phyloP scores from a whole-genome alignment of 2,113 vertebrate species.

The Raja brachyura region DNA sequence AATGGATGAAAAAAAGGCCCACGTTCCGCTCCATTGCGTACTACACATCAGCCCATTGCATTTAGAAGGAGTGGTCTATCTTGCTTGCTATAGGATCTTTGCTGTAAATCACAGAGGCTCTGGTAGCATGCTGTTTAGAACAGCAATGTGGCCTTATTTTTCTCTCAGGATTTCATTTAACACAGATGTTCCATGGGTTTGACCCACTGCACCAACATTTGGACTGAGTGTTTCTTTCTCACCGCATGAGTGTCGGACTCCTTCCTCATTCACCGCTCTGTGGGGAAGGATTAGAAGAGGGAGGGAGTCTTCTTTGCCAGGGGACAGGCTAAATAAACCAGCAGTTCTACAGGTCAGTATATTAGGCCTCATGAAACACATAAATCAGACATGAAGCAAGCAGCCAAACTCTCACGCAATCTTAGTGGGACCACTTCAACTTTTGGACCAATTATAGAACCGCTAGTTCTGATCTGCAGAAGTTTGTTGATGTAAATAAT shows the following conservation, averaged over 20 bases:
- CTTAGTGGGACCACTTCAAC: conserved; percentile 41
- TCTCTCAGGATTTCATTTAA: conserved; percentile 42
- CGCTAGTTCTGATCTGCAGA: not conserved
- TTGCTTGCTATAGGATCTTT: too few relatives aligned
- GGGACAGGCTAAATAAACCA: conserved; percentile 56
- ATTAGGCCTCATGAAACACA: conserved; percentile 60
- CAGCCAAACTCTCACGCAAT: conserved; percentile 56
- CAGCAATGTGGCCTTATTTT: conserved; percentile 40
- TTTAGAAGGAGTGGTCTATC: too few relatives aligned
- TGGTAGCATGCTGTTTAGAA: not conserved
- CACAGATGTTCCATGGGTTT: conserved; percentile 46
- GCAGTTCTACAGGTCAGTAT: conserved; percentile 51
- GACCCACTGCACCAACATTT: conserved; percentile 40
- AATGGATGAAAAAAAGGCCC: too few relatives aligned
- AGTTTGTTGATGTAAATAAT: conserved; percentile 14
- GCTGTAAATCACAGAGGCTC: not conserved
- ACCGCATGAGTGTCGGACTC: conserved; percentile 41
- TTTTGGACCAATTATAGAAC: not conserved
- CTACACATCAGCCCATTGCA: too few relatives aligned
- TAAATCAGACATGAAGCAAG: conserved; percentile 57
- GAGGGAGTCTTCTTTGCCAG: conserved; percentile 56
- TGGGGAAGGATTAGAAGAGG: conserved; percentile 55
- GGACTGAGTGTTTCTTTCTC: conserved; percentile 43
- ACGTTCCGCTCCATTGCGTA: too few relatives aligned
- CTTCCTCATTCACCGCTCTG: conserved; percentile 51